These are phyloP conservation scores for Tetramorium bicarinatum DNA, from an alignment of 2,888 invertebrate genomes.

Conservation along the genomic window DNA sequence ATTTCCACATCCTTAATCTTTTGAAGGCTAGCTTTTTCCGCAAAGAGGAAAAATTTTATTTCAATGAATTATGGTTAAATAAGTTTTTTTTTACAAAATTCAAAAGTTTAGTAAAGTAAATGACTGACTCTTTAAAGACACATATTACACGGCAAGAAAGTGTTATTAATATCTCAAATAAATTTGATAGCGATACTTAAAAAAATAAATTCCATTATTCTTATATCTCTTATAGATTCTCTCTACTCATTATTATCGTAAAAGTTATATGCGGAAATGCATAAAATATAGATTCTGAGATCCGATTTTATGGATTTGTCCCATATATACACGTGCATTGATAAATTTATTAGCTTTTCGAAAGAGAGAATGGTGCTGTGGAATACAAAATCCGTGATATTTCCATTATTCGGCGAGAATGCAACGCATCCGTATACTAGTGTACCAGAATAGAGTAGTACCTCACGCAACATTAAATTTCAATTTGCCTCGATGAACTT, in stretches of 20 bases:
- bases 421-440: conserved; percentile 11
- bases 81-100: no score
- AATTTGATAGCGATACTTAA: conserved; percentile 2
- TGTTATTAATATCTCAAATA: background rate
- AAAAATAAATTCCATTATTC: background rate
- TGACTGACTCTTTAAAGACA: no score
- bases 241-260: background rate
- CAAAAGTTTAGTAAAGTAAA: no score
- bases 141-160: background rate
- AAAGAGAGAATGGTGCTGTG: background rate
- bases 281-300: background rate
- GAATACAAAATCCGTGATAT: conserved; percentile 8
- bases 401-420: conserved; percentile 20
- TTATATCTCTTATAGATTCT: background rate
- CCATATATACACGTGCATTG: background rate
- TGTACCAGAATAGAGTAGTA: conserved; percentile 6
- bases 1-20: background rate
- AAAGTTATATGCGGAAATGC: background rate
- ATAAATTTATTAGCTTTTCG: conserved; percentile 9
- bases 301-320: background rate
- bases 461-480: conserved; percentile 52
- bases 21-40: no score
- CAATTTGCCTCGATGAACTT: conserved; percentile 32
- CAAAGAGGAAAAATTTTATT: no score
- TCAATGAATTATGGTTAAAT: no score